A percentile compares a stretch with the other conserved stretches of the same genome.
Conservation (phyloP, 1,140 invertebrate species). For the Ganaspis sp. region DNA sequence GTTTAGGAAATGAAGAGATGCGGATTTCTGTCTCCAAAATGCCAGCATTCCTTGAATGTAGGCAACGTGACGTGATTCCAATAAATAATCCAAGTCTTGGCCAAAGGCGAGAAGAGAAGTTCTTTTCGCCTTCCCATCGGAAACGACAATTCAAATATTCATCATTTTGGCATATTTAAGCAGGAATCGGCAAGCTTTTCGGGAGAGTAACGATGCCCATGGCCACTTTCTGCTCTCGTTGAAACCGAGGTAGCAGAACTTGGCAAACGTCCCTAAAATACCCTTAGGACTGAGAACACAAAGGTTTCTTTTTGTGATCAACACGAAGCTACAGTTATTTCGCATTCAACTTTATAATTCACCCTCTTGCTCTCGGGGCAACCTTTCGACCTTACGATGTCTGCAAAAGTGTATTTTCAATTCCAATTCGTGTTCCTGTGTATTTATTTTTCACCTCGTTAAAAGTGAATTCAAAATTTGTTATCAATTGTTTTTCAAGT, state of each 20-base stretch:
- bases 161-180: constrained; percentile 23
- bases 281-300: not conserved
- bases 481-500: no score
- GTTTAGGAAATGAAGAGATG: constrained; percentile 22
- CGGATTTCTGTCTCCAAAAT: not conserved
- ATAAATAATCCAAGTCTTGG: not conserved
- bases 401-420: not conserved
- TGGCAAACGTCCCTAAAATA: not conserved
- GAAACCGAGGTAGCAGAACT: not conserved
- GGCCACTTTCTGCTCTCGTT: not conserved
- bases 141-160: constrained; percentile 14
- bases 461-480: not conserved
- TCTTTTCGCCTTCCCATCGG: not conserved
- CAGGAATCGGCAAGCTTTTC: constrained; percentile 19
- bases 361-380: not conserved
- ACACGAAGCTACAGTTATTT: not conserved
- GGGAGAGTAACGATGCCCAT: not conserved
- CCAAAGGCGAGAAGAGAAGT: constrained; percentile 13
- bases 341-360: not conserved
- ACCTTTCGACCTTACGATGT: constrained; percentile 2
- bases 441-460: not conserved
- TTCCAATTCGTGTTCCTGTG: not conserved
- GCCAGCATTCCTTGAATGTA: not conserved
- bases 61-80: constrained; percentile 14
- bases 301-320: not conserved